Base-by-base conservation (phyloP, 1,140 invertebrate genomes). In the Lerema accius region DNA sequence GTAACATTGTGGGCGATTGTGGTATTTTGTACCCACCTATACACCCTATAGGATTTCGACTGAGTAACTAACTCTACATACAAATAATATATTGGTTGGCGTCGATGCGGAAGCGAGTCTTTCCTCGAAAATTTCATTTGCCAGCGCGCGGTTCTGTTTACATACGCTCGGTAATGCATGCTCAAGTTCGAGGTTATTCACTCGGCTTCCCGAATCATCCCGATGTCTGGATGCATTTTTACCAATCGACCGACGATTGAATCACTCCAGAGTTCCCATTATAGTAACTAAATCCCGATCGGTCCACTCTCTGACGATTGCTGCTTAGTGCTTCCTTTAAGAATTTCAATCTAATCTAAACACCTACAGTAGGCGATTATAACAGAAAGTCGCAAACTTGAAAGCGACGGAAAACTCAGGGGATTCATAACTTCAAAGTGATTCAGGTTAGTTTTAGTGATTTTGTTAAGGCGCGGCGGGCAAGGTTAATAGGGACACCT, bases 141-240 rank as follows among this genome's bases (percentile, higher is more conserved):
- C 70, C 67, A 71, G 71, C 71, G 50, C 74, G 64, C 59, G 50
- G 53, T 69, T 71, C 63, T 85, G 80, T 86, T 86, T 87, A 88
- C 78, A 74, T 78, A 77, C 59, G 69, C 32, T 63, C 65, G 62
- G 71, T 72, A 68, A 71, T 69, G 67, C 65, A 69, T 70, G 64
- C 76, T 78, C 86, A 89, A 89, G 86, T 89, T 89, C 84, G 82
- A 86, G 86, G 84, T 86, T 70, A 71, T 85, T 82, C 80, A 82
- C 78, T 74, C 67, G 43, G 19, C 42, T 43, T 23, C 43, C 19
- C 14, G 53, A 42, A 17, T 15, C 35, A 50, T 63, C 42, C 35
- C 45, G 53, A 48, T 49, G 58, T 64, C 42, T 56, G 51, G 42
- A 13, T 64, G 51, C 62, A 37, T 53, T 49, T 62, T 67, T 62